Conservation (phyloP, 1,140 invertebrate genomes). For the Hypothenemus hampei region DNA sequence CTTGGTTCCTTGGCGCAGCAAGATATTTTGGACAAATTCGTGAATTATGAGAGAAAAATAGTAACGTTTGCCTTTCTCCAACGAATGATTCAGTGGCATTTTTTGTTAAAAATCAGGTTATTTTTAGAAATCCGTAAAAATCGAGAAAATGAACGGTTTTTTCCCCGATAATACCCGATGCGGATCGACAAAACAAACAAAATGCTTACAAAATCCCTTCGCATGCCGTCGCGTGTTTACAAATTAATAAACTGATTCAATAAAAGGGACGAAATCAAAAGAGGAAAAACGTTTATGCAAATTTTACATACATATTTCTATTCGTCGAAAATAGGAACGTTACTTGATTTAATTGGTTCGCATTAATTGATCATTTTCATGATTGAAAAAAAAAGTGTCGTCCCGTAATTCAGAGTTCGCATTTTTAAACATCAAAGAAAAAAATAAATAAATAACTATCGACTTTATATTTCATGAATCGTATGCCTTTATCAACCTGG, state of each 20-base stretch:
- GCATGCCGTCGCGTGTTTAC: slow-evolving; percentile 20
- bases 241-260: slow-evolving; percentile 19
- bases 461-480: slow-evolving; percentile 16
- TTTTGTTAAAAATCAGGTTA: too few relatives aligned
- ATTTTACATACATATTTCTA: slow-evolving; percentile 6
- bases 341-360: background rate
- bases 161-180: background rate
- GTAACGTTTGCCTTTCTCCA: too few relatives aligned
- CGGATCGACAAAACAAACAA: slow-evolving; percentile 7
- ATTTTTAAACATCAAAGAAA: too few relatives aligned
- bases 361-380: too few relatives aligned
- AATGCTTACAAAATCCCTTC: slow-evolving; percentile 10
- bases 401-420: too few relatives aligned
- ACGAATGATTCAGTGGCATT: too few relatives aligned
- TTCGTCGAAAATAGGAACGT: background rate
- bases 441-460: too few relatives aligned
- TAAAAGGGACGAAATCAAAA: slow-evolving; percentile 17
- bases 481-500: slow-evolving; percentile 9
- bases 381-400: too few relatives aligned
- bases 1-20: too few relatives aligned
- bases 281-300: slow-evolving; percentile 2
- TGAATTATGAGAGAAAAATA: too few relatives aligned
- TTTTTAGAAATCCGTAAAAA: too few relatives aligned
- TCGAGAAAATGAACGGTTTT: background rate
- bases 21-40: too few relatives aligned